Base-by-base conservation (phyloP, 2,113 vertebrate species). In the Laterallus jamaicensis region DNA sequence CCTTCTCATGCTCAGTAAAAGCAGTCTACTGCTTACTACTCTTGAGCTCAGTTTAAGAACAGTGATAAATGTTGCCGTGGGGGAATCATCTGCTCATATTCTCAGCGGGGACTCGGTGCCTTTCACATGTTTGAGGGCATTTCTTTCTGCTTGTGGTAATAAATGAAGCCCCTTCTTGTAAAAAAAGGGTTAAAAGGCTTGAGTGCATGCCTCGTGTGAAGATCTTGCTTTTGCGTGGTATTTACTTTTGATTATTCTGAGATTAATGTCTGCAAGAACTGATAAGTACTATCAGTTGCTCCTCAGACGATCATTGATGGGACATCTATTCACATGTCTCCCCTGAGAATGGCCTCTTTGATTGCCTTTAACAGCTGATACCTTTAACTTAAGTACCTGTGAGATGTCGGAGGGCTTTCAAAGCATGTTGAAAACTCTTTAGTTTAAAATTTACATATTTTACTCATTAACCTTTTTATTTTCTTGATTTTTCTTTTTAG, bases 161-260 rank as follows among this genome's bases (percentile, higher is more conserved):
- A 70, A 56, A 18, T 9, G 2, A 73, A 82, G 12, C 2, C 18
- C 6, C 66, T 39, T 68, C 26, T 70, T 21, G 25, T 82, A 50
- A 86, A 42, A 17, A 25, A 94, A 95, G 86, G 84, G 86, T 96
- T 96, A 97, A 97, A 90, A 86, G 31, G 25, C 19, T 67, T 66
- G 66, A 68, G 76, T 42, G 52, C 75, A 85, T 62, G 49, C 56
- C 47, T 73, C 68, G 87, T 70, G 59, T 68, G 60, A 76, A 78
- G 56, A 70, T 91, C 70, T 82, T 90, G 69, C 74, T 87, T 63
- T 74, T 95, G n/a, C 85, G 88, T 56, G 82, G 63, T 96, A 83
- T 98, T 98, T 97, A 88, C 96, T 96, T 96, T 97, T 96, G 88
- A 96, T 94, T 96, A 90, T 86, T 87, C 66, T 86, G 85, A 96